These are phyloP conservation scores for Platycnemis pennipes DNA, from an alignment of 2,888 invertebrate genomes.

Conservation along the genomic window DNA sequence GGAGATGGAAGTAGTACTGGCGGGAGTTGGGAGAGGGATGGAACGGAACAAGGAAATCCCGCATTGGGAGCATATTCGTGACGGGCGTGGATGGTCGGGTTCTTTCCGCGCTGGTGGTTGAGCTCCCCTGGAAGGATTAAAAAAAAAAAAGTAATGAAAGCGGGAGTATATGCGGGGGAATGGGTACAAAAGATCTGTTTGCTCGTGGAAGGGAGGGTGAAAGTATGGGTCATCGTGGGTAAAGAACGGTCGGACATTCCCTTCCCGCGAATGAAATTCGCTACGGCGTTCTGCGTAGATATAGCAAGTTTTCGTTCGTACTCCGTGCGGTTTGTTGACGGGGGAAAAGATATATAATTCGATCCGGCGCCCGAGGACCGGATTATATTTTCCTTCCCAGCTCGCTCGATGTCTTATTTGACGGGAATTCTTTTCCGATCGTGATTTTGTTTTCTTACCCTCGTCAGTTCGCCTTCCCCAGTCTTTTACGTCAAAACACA, in stretches of 20 bases:
- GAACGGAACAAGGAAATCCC: neutral
- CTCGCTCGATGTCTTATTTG: neutral
- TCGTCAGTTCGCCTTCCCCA: neutral
- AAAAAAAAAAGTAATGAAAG: neutral
- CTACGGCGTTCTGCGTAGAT: neutral
- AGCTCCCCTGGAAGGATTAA: neutral
- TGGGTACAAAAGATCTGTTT: neutral
- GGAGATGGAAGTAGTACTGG: neutral
- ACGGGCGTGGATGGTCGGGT: neutral
- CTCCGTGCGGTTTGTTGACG: neutral
- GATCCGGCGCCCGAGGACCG: neutral
- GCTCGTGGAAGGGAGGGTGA: neutral
- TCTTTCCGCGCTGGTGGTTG: neutral
- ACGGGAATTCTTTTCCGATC: neutral
- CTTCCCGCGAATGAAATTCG: neutral
- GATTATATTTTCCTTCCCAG: neutral
- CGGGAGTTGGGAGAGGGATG: neutral
- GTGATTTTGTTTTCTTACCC: neutral
- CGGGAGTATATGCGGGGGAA: neutral
- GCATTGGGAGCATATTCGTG: constrained; percentile 27
- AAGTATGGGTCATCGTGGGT: neutral
- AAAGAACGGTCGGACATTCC: neutral
- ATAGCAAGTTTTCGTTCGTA: neutral
- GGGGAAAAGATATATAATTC: neutral
- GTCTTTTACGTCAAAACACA: neutral